phyloP scores from a whole-genome alignment of 2,113 vertebrate genomes.

The Chauna torquata region DNA sequence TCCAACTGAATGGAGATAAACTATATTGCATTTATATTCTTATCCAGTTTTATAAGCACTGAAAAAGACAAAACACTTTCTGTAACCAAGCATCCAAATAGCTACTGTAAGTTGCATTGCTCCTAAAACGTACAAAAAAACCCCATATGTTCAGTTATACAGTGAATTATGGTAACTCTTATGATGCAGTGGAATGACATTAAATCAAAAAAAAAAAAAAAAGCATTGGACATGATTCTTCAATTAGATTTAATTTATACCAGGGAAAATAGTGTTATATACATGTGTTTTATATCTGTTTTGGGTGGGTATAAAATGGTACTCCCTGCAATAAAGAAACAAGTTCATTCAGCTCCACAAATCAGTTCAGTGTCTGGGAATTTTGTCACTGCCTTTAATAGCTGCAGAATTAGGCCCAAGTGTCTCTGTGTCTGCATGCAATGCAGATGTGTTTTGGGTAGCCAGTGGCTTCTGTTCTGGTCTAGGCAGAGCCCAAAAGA shows the following conservation, averaged over 20 bases:
- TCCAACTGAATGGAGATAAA: not conserved
- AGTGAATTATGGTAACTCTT: not conserved
- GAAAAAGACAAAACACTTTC: not conserved
- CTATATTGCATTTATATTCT: not conserved
- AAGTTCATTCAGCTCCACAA: fast-evolving
- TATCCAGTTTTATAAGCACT: not conserved
- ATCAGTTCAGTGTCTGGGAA: not conserved
- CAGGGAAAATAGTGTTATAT: not conserved
- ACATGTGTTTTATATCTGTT: not conserved
- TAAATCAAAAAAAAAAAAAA: not conserved
- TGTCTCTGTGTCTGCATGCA: not conserved
- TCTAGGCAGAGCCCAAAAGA: not conserved
- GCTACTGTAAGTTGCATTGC: not conserved
- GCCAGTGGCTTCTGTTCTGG: not conserved
- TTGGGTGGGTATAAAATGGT: not conserved
- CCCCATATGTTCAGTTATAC: not conserved
- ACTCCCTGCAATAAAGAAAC: not conserved
- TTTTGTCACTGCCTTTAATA: not conserved
- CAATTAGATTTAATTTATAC: not conserved
- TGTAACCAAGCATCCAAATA: not conserved
- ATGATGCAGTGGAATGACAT: not conserved
- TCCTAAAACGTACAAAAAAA: not conserved
- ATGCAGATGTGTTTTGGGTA: not conserved
- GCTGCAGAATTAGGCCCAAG: not conserved
- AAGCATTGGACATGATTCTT: not conserved